phyloP scores from a whole-genome alignment of 2,797 vertebrate genomes.

The Chrosomus eos region DNA sequence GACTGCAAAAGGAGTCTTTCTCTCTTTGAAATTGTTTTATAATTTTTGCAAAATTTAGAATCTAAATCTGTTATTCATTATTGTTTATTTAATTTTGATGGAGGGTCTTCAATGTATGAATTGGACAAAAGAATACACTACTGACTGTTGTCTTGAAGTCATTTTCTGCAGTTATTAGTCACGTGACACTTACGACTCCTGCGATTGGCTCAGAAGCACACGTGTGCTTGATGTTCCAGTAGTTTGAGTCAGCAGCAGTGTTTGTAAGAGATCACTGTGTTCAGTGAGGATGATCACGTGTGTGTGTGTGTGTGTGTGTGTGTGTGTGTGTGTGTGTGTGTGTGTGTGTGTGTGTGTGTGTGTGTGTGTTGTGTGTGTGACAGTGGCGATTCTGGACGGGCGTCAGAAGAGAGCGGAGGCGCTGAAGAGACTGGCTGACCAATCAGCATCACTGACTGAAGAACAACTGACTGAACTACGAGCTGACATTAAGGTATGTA shows the following conservation, averaged over 20 bases:
- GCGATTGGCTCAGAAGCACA: neutral
- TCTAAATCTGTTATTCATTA: too few relatives aligned
- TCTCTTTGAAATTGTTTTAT: too few relatives aligned
- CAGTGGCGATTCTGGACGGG: conserved; percentile 87
- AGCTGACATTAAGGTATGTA: conserved; percentile 97
- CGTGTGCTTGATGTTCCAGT: neutral
- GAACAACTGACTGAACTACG: conserved; percentile 91
- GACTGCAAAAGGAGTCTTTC: too few relatives aligned
- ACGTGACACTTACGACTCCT: neutral
- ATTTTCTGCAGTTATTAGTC: too few relatives aligned
- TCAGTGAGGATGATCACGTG: neutral
- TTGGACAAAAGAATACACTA: too few relatives aligned
- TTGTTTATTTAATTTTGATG: too few relatives aligned
- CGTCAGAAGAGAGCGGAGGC: conserved; percentile 92
- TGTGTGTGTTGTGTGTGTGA: conserved; percentile 22
- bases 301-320: conserved; percentile 25
- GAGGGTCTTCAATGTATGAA: too few relatives aligned
- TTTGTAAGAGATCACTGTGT: neutral
- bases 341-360: conserved; percentile 20
- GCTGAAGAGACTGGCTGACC: conserved; percentile 87
- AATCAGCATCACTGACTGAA: conserved; percentile 90
- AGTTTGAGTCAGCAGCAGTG: neutral
- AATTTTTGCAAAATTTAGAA: too few relatives aligned
- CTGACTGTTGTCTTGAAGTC: too few relatives aligned
- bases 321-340: conserved; percentile 20